These are phyloP conservation scores for Oryctes rhinoceros DNA, from an alignment of 1,140 invertebrate genomes.

Conservation along the genomic window DNA sequence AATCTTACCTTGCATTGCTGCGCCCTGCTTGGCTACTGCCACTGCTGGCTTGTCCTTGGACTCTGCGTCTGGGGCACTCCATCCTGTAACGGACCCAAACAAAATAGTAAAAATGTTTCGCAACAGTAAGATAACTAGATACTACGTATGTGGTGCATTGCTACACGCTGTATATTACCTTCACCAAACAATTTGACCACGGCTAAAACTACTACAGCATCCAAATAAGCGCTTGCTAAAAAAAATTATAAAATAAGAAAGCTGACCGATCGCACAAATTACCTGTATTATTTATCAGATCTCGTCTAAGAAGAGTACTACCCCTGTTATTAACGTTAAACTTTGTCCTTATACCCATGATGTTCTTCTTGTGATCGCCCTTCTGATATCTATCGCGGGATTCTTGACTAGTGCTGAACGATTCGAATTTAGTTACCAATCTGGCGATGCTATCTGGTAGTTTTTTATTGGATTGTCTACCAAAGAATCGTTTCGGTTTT, in stretches of 20 bases:
- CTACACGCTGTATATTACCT: conserved; percentile 38
- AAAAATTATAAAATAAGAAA: conserved; percentile 16
- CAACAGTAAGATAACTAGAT: background rate
- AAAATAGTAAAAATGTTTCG: conserved; percentile 5
- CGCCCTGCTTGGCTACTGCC: conserved; percentile 45
- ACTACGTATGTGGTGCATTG: background rate
- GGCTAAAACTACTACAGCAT: conserved; percentile 26
- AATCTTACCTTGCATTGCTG: conserved; percentile 57
- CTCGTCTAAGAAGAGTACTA: conserved; percentile 18
- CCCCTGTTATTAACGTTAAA: background rate
- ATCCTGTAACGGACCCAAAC: conserved; percentile 53
- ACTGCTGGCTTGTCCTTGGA: conserved; percentile 40
- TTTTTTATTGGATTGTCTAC: conserved; percentile 13
- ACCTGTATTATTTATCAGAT: conserved; percentile 8
- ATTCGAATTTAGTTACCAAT: conserved; percentile 38
- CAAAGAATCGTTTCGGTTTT: background rate
- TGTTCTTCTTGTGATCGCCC: background rate
- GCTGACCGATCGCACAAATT: background rate
- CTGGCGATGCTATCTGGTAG: conserved; percentile 40
- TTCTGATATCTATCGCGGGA: background rate
- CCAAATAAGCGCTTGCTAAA: conserved; percentile 16
- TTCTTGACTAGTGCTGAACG: background rate
- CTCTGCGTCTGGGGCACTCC: conserved; percentile 51
- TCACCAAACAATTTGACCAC: conserved; percentile 23
- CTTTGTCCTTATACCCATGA: background rate